phyloP scores from a whole-genome alignment of 2,888 invertebrate species.

The Cephus runcator region DNA sequence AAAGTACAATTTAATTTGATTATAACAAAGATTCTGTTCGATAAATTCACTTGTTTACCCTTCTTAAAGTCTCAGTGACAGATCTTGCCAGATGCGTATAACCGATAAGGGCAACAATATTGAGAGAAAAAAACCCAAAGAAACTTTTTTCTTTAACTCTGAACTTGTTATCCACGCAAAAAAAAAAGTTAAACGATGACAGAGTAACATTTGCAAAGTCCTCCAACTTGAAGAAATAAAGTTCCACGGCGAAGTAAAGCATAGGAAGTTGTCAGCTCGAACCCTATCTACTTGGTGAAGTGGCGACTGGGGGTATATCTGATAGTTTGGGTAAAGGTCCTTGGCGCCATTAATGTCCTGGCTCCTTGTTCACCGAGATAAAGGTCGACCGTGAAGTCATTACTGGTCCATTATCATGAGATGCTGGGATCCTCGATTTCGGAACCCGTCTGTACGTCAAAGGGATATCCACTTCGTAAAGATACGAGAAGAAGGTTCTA shows the following conservation, averaged over 20 bases:
- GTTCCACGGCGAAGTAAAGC: neutral
- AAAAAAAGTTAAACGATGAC: neutral
- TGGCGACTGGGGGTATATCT: neutral
- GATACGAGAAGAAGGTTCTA: constrained; percentile 3
- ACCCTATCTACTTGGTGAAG: neutral
- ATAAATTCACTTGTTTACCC: neutral
- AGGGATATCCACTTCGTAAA: neutral
- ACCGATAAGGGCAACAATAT: neutral
- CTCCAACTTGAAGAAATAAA: neutral
- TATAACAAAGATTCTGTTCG: neutral
- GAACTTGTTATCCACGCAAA: neutral
- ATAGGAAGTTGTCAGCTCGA: neutral
- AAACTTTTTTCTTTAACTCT: neutral
- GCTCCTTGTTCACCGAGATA: constrained; percentile 3
- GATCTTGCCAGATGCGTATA: neutral
- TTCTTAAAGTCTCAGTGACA: neutral
- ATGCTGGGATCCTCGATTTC: neutral
- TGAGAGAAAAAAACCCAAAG: neutral
- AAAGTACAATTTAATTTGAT: neutral
- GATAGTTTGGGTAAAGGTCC: neutral
- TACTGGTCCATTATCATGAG: neutral
- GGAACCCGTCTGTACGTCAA: constrained; percentile 6
- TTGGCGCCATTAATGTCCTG: neutral
- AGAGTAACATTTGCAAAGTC: neutral
- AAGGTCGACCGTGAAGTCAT: neutral